Conservation (phyloP, 2,888 invertebrate species). For the Argynnis bischoffii region DNA sequence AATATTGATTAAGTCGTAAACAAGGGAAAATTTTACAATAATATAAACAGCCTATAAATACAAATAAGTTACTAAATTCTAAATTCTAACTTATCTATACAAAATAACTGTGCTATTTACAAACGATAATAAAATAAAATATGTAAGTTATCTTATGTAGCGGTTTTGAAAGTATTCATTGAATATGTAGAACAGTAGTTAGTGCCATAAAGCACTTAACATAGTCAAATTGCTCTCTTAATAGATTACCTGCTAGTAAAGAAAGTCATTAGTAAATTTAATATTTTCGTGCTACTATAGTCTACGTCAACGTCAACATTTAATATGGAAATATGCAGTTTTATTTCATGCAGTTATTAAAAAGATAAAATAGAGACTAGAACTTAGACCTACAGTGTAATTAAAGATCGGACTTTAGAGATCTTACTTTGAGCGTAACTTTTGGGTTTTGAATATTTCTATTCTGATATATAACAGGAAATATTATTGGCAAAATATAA, state of each 20-base stretch:
- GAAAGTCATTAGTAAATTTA: constrained; percentile 13
- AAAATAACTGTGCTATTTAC: too few species aligned
- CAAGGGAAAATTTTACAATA: too few species aligned
- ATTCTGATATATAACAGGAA: neutral
- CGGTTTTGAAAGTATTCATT: constrained; percentile 18
- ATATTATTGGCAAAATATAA: constrained; percentile 2
- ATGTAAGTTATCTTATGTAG: constrained; percentile 3
- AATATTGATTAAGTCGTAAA: too few species aligned
- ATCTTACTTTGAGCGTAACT: too few species aligned
- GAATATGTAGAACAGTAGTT: constrained; percentile 20
- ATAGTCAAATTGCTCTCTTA: constrained; percentile 18
- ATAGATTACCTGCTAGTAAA: neutral
- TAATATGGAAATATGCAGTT: neutral
- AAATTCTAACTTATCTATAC: too few species aligned
- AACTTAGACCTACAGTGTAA: too few species aligned
- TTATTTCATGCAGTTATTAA: neutral
- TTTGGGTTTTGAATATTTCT: too few species aligned
- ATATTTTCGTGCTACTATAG: neutral
- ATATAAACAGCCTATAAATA: too few species aligned
- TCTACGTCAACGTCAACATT: too few species aligned
- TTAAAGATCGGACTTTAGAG: too few species aligned
- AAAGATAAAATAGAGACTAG: too few species aligned
- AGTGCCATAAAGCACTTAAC: constrained; percentile 15
- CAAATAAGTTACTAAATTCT: too few species aligned
- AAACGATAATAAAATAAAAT: neutral